Conservation (phyloP, 2,888 invertebrate genomes). For the Carcina quercana region DNA sequence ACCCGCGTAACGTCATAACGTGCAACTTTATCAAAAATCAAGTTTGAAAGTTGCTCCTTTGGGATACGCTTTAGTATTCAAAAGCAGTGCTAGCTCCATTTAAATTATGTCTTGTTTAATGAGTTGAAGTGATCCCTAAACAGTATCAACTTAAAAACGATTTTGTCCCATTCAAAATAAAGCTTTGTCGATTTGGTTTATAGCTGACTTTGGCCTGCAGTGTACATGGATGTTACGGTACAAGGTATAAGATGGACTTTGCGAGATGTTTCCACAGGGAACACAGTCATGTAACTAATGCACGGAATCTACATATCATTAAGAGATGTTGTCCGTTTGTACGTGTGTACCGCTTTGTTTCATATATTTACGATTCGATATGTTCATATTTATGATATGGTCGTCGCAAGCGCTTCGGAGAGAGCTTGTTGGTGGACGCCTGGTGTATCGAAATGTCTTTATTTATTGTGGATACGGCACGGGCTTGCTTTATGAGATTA, state of each 20-base stretch:
- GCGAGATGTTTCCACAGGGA: constrained; percentile 70
- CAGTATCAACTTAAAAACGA: constrained; percentile 23
- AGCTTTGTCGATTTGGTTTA: constrained; percentile 10
- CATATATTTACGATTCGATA: constrained; percentile 57
- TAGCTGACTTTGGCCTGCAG: constrained; percentile 23
- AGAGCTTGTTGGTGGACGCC: constrained; percentile 54
- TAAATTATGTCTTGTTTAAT: constrained; percentile 75
- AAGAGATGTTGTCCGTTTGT: constrained; percentile 68
- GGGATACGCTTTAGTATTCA: background rate
- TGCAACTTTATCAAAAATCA: constrained; percentile 14
- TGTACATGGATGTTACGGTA: constrained; percentile 16
- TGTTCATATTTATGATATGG: constrained; percentile 64
- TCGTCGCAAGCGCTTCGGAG: constrained; percentile 31
- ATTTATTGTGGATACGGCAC: constrained; percentile 11
- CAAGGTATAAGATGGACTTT: constrained; percentile 25
- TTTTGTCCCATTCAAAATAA: constrained; percentile 8
- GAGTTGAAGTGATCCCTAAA: constrained; percentile 43
- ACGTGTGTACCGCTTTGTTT: constrained; percentile 72
- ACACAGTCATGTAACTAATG: constrained; percentile 74
- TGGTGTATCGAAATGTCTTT: constrained; percentile 42
- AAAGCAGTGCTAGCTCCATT: constrained; percentile 26
- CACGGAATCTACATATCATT: constrained; percentile 74
- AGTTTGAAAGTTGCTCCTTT: constrained; percentile 2
- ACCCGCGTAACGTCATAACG: constrained; percentile 36
- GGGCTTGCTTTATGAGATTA: no score